These are phyloP conservation scores for Perccottus glenii DNA, from an alignment of 2,113 vertebrate species.

Conservation along the genomic window DNA sequence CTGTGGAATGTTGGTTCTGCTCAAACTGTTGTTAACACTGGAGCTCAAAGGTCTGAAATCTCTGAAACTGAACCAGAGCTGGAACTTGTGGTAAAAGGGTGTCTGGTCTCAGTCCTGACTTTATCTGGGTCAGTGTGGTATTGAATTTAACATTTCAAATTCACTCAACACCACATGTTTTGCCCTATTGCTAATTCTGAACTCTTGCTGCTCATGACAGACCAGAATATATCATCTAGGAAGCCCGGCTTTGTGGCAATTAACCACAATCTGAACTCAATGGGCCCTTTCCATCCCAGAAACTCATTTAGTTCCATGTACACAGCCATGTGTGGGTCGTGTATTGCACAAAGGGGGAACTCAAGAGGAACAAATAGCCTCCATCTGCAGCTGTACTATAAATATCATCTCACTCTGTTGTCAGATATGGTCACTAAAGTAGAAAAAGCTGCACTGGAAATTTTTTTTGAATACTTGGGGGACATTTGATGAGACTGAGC, in stretches of 20 bases:
- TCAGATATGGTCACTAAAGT: conserved; percentile 38
- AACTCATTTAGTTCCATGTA: conserved; percentile 38
- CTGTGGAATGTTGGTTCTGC: too few species aligned
- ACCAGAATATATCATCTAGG: neutral
- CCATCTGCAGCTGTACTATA: conserved; percentile 49
- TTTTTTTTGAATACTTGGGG: conserved; percentile 2
- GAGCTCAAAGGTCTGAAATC: too few species aligned
- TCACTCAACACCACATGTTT: too few species aligned
- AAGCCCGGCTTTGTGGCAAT: conserved; percentile 19
- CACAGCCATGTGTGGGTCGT: conserved; percentile 16
- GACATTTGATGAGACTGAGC: neutral
- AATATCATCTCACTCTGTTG: conserved; percentile 34
- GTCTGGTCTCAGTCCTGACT: too few species aligned
- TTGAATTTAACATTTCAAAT: too few species aligned
- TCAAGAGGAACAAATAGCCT: conserved; percentile 59
- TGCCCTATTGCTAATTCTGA: neutral
- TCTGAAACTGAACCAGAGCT: too few species aligned
- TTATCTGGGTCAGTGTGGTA: too few species aligned
- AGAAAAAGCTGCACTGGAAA: conserved; percentile 33
- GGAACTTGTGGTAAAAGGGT: too few species aligned
- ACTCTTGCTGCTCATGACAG: neutral
- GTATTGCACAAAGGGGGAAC: conserved; percentile 35
- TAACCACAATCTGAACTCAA: conserved; percentile 13
- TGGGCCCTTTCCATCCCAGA: conserved; percentile 41
- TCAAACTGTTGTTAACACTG: too few species aligned